Conservation (phyloP, 2,113 vertebrate species). For the Natator depressus region DNA sequence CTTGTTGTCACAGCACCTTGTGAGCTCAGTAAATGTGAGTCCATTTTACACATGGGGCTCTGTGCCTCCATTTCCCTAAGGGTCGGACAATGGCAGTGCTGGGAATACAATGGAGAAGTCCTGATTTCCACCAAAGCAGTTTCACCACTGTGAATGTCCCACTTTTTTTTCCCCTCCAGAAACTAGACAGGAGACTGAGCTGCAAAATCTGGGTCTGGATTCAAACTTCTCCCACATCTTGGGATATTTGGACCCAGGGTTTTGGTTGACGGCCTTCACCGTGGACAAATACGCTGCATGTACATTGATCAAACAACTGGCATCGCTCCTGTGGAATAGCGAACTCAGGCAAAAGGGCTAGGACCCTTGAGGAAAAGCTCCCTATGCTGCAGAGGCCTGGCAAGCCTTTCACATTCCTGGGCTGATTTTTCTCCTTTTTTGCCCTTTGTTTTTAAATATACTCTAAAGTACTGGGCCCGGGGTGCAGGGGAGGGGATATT, state of each 20-base stretch:
- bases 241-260: not conserved
- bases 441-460: not conserved
- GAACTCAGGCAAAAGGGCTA: too few species aligned
- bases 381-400: too few species aligned
- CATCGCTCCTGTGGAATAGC: not conserved
- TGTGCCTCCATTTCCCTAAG: too few species aligned
- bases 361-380: too few species aligned
- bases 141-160: not conserved
- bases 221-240: not conserved
- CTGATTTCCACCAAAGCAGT: not conserved
- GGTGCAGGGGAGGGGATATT: not conserved
- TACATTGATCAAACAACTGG: not conserved
- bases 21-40: too few species aligned
- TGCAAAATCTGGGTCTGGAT: not conserved
- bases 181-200: not conserved
- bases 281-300: not conserved
- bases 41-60: too few species aligned
- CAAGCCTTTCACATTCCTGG: not conserved
- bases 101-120: not conserved
- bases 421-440: not conserved
- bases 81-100: not conserved
- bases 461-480: not conserved
- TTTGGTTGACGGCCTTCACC: not conserved
- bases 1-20: too few species aligned
- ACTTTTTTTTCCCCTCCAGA: not conserved